Base-by-base conservation (phyloP, 2,797 vertebrate genomes). In the Natrix natrix region DNA sequence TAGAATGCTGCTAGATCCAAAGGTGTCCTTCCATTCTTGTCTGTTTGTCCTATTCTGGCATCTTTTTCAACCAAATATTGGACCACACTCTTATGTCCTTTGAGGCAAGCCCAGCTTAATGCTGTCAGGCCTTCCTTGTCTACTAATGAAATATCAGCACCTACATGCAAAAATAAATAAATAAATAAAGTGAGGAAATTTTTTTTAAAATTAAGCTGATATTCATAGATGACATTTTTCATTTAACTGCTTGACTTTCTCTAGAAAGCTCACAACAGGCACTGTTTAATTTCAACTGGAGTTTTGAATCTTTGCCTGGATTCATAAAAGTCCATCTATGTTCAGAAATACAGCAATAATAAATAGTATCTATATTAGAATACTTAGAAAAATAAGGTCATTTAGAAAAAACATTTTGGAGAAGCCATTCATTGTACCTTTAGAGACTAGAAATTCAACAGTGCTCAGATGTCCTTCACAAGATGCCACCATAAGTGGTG, bases 41-140 rank as follows among this genome's bases (percentile, higher is more conserved):
- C 99, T 0, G 98, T 99, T 98, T 99, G 99, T 97, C 99, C 99
- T 86, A 99, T 98, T 61, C 98, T 97, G 2, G 99, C 98, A 59
- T 99, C 99, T 96, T 99, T 99, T 96, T 99, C 99, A 91, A 99
- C 98, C 95, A 99, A 97, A 96, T 98, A 98, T 96, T 98, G 99
- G 94, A 99, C 99, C 52, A 99, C 98, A 1, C 98, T 98, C 98
- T 98, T 98, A 94, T 99, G 99, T 96, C 99, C 99, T 97, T 99
- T 99, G 57, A 99, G 98, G 97, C 99, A 99, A 0, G 99, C 99
- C 99, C 99, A 99, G 97, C 99, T 99, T 96, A 99, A 96, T 0
- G 99, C 98, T 0, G 98, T 99, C 96, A 99, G 97, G 16, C 99
- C 99, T 96, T 99, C 99, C 97, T 99, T 99, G 97, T 99, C 99